Conservation (phyloP, 1,140 invertebrate species). For the Calephelis nemesis region DNA sequence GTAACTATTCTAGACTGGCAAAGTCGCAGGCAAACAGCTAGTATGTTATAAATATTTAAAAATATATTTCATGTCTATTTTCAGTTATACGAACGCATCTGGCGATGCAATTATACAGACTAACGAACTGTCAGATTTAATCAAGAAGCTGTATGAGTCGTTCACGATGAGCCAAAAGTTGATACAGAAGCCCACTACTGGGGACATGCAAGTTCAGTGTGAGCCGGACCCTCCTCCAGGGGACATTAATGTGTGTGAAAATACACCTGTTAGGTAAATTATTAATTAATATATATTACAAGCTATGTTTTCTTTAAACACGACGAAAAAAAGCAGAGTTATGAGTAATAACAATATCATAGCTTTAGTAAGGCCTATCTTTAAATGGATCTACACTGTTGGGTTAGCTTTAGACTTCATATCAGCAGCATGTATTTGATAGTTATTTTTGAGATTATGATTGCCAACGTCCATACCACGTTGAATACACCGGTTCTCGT, state of each 20-base stretch:
- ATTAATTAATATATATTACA: not conserved
- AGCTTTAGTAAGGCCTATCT: too few relatives aligned
- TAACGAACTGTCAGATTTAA: not conserved
- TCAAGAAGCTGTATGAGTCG: conserved; percentile 1
- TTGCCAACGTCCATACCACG: conserved; percentile 50
- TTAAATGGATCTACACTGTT: too few relatives aligned
- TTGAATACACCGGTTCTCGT: conserved; percentile 49
- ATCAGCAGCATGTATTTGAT: not conserved
- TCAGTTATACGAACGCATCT: not conserved
- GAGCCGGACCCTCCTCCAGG: not conserved
- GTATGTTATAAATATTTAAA: too few relatives aligned
- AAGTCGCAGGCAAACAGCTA: too few relatives aligned
- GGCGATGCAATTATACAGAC: not conserved
- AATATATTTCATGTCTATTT: not conserved
- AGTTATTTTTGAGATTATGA: not conserved
- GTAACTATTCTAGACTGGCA: too few relatives aligned
- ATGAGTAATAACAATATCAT: too few relatives aligned
- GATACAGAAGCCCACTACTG: conserved; percentile 23
- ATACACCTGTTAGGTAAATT: not conserved
- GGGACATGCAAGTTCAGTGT: conserved; percentile 46
- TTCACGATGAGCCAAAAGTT: conserved; percentile 1
- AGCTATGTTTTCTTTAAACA: too few relatives aligned
- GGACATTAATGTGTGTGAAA: not conserved
- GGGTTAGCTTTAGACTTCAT: too few relatives aligned
- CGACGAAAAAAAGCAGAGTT: too few relatives aligned